These are phyloP conservation scores for Phragmatobia fuliginosa DNA, from an alignment of 2,888 invertebrate genomes.

Conservation along the genomic window DNA sequence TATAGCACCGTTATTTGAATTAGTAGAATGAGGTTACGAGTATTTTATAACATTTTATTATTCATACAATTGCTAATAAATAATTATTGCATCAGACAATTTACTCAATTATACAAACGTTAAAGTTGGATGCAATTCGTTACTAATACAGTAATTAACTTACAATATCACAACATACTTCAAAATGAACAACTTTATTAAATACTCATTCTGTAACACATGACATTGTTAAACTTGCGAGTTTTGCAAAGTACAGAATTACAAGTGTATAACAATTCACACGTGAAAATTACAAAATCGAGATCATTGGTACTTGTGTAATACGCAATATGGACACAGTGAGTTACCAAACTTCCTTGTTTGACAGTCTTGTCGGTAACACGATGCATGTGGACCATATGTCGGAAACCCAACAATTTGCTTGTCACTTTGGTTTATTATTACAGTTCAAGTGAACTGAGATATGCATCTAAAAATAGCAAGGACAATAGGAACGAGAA, in stretches of 20 bases:
- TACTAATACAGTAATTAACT: not conserved
- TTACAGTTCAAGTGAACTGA: not conserved
- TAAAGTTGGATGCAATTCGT: not conserved
- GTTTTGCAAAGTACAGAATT: constrained; percentile 27
- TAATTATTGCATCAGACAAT: constrained; percentile 3
- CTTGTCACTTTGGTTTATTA: not conserved
- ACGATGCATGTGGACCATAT: constrained; percentile 35
- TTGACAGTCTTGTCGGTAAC: constrained; percentile 46
- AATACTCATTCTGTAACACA: constrained; percentile 15
- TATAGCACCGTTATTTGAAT: not conserved
- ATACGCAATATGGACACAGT: constrained; percentile 37
- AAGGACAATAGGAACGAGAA: not conserved
- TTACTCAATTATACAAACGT: not conserved
- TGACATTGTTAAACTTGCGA: constrained; percentile 24
- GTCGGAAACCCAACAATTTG: constrained; percentile 26
- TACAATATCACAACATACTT: constrained; percentile 10
- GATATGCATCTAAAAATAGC: not conserved
- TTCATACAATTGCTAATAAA: not conserved
- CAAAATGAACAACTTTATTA: constrained; percentile 20
- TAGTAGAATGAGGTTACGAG: not conserved
- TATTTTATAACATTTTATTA: not conserved
- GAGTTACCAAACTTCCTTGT: constrained; percentile 51
- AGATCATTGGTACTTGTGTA: constrained; percentile 46
- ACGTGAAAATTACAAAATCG: constrained; percentile 45
- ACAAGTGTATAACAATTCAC: constrained; percentile 39